Conservation (phyloP, 2,888 invertebrate genomes). For the Rhopalosiphum nymphaeae region DNA sequence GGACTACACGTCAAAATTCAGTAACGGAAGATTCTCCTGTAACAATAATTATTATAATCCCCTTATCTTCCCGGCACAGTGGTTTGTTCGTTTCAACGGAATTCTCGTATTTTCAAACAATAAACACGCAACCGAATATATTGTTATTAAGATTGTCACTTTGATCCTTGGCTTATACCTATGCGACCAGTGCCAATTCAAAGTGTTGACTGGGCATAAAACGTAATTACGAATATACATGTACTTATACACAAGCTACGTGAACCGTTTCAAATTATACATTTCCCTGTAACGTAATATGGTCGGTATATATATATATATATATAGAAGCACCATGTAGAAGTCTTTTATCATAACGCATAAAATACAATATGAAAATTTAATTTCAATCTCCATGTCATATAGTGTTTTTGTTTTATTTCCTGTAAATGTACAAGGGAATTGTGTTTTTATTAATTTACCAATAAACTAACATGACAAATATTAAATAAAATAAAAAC, state of each 20-base stretch:
- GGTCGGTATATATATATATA: background rate
- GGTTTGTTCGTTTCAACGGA: conserved; percentile 34
- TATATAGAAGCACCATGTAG: background rate
- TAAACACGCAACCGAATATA: background rate
- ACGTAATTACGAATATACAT: background rate
- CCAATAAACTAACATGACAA: background rate
- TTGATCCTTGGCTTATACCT: conserved; percentile 39
- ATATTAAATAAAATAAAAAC: background rate
- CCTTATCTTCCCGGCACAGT: conserved; percentile 42
- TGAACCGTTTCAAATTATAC: background rate
- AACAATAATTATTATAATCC: conserved; percentile 37
- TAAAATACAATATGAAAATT: background rate
- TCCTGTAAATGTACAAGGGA: background rate
- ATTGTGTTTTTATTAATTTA: background rate
- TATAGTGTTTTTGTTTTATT: background rate
- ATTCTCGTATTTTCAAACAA: conserved; percentile 33
- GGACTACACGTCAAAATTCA: conserved; percentile 28
- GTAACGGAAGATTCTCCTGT: background rate
- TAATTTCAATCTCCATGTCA: background rate
- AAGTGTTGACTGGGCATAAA: conserved; percentile 6
- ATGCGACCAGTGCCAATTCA: background rate
- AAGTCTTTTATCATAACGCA: background rate
- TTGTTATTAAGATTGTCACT: conserved; percentile 44
- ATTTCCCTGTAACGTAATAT: background rate
- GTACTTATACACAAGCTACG: background rate